These are phyloP conservation scores for Chelidonichthys spinosus DNA, from an alignment of 2,797 vertebrate species.

Conservation along the genomic window DNA sequence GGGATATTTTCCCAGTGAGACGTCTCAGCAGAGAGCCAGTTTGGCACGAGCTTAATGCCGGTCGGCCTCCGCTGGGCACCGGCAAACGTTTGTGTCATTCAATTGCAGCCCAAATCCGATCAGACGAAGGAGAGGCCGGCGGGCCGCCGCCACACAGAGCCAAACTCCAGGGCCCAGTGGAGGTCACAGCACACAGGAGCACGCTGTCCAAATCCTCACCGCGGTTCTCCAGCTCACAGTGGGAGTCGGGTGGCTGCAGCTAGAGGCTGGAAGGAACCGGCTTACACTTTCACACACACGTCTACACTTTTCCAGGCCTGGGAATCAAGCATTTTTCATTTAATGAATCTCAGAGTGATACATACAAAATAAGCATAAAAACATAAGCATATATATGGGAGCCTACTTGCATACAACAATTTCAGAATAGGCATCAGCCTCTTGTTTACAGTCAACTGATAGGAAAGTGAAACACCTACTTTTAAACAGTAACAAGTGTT, in stretches of 20 bases:
- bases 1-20: conserved; percentile 55
- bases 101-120: conserved; percentile 54
- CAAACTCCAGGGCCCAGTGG: conserved; percentile 48
- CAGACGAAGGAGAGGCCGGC: conserved; percentile 47
- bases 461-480: no score
- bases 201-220: conserved; percentile 55
- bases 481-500: no score
- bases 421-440: no score
- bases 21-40: conserved; percentile 59
- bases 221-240: conserved; percentile 42
- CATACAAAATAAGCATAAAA: no score
- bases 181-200: conserved; percentile 62
- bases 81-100: conserved; percentile 60
- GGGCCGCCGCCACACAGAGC: conserved; percentile 41
- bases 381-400: no score
- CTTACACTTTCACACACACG: not conserved
- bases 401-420: no score
- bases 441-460: no score
- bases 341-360: no score
- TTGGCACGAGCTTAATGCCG: conserved; percentile 66
- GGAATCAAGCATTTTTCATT: not conserved
- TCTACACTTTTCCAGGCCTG: not conserved
- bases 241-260: conserved; percentile 28
- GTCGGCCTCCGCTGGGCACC: conserved; percentile 52
- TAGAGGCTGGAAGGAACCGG: no score